Percentiles rank a stretch among this genome's conserved stretches.
These are phyloP conservation scores for Neolamprologus ventralis DNA, from an alignment of 2,113 vertebrate species.

Conservation along the genomic window DNA sequence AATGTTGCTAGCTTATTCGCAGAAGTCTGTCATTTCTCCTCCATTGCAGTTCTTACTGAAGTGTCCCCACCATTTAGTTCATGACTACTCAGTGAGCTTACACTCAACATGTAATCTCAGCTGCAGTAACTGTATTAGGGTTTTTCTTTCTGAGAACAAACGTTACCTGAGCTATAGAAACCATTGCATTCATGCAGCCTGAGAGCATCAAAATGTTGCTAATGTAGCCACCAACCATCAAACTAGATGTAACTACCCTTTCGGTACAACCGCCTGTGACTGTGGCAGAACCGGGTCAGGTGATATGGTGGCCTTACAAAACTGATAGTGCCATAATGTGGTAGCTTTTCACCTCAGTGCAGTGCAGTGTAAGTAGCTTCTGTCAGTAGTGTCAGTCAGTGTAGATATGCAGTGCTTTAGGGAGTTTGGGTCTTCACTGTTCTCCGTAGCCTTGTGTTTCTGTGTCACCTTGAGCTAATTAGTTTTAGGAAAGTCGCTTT, in stretches of 20 bases:
- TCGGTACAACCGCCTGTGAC: constrained; percentile 12
- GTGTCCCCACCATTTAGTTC: neutral
- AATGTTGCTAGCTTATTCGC: neutral
- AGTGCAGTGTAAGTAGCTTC: constrained; percentile 48
- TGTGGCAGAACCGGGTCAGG: constrained; percentile 1
- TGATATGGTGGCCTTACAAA: constrained; percentile 38
- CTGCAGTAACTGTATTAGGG: neutral
- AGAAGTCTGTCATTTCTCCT: neutral
- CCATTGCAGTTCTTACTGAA: neutral
- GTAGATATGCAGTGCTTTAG: constrained; percentile 20
- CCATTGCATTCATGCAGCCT: neutral
- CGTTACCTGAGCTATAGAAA: constrained; percentile 9
- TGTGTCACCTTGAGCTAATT: constrained; percentile 32
- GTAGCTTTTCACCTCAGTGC: constrained; percentile 25
- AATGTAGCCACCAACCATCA: constrained; percentile 3
- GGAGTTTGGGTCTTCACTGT: constrained; percentile 36
- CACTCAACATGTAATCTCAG: neutral
- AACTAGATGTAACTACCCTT: neutral
- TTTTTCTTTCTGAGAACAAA: constrained; percentile 1
- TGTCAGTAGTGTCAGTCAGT: constrained; percentile 34
- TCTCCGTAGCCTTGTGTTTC: constrained; percentile 48
- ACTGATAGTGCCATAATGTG: constrained; percentile 19
- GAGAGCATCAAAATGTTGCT: neutral
- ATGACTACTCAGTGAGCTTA: neutral
- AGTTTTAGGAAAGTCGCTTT: constrained; percentile 24